phyloP scores from a whole-genome alignment of 2,888 invertebrate genomes.

The Seira sanloemensis region DNA sequence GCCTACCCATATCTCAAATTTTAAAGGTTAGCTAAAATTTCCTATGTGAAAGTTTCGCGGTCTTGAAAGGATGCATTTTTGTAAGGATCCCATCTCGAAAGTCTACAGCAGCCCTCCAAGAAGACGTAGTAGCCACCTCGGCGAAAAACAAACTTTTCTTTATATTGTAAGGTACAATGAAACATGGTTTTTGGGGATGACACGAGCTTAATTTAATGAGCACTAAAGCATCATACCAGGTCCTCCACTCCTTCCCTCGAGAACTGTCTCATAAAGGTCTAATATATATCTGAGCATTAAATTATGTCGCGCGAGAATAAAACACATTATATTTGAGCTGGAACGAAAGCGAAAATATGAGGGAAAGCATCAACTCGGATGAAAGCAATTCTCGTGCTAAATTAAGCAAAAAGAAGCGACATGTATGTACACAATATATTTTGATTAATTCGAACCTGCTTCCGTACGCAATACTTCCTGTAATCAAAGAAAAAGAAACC shows the following conservation, averaged over 20 bases:
- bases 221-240: conserved; percentile 61
- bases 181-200: conserved; percentile 64
- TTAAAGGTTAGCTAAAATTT: no score
- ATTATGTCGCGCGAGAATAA: conserved; percentile 44
- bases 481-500: background rate
- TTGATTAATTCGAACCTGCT: background rate
- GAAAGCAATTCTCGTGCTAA: background rate
- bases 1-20: no score
- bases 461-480: background rate
- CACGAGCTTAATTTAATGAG: conserved; percentile 68
- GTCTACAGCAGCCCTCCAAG: no score
- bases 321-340: conserved; percentile 55
- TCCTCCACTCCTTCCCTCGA: conserved; percentile 49
- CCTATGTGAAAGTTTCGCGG: no score
- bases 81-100: no score
- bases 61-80: no score
- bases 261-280: conserved; percentile 61
- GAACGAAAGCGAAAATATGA: conserved; percentile 60
- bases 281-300: conserved; percentile 57
- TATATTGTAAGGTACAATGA: conserved; percentile 61
- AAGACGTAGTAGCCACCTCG: no score
- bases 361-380: background rate
- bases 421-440: background rate
- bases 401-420: background rate
- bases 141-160: conserved; percentile 59